Percentiles rank a stretch among this genome's conserved stretches.
Conservation (phyloP, 2,888 invertebrate genomes). For the Parasteatoda lunata region DNA sequence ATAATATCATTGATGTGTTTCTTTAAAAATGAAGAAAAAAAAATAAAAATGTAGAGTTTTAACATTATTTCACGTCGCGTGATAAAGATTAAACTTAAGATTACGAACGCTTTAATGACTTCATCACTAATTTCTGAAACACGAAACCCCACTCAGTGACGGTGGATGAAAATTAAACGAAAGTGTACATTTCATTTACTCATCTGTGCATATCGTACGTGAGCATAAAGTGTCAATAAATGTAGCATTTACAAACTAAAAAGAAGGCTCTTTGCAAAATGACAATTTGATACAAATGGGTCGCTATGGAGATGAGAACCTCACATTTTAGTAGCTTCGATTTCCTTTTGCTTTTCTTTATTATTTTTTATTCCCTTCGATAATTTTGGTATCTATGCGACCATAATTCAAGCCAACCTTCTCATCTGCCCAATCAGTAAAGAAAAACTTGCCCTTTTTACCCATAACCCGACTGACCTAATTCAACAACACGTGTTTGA, state of each 20-base stretch:
- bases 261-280: not conserved
- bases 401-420: not conserved
- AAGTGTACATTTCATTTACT: not conserved
- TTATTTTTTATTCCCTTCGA: not conserved
- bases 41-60: no score
- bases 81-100: no score
- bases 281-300: not conserved
- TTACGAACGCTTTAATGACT: no score
- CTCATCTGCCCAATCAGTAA: not conserved
- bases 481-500: slow-evolving; percentile 1
- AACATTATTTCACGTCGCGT: no score
- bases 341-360: not conserved
- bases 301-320: slow-evolving; percentile 22
- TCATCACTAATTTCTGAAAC: no score
- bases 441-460: not conserved
- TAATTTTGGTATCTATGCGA: not conserved
- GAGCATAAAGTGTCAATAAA: not conserved
- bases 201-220: not conserved
- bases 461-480: slow-evolving; percentile 47
- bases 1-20: no score
- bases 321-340: not conserved
- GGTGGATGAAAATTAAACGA: no score
- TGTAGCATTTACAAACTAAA: not conserved
- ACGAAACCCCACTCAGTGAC: no score
- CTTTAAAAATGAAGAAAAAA: no score